Evolutionary conservation across 2,113 vertebrate genomes (phyloP).

Genomic region (Eclectus roratus): DNA sequence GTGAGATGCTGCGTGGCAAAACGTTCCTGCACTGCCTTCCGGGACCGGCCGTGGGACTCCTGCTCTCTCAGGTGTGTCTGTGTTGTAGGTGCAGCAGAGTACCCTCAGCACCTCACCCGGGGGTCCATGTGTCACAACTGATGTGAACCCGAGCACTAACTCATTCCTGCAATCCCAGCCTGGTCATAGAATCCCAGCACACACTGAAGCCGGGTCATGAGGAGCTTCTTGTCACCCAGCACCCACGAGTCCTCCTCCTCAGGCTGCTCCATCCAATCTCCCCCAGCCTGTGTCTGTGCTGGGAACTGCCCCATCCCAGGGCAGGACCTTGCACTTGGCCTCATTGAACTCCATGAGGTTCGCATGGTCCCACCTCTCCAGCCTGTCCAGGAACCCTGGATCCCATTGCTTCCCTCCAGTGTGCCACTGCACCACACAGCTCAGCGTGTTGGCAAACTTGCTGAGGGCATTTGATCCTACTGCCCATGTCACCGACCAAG

Average conservation of each 20-base stretch:
- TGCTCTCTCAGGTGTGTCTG: rapidly evolving
- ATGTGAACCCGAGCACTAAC: rapidly evolving
- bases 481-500: neutral
- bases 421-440: neutral
- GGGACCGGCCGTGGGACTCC: rapidly evolving
- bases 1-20: neutral
- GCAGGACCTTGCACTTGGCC: neutral
- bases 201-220: neutral
- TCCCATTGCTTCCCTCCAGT: neutral
- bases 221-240: neutral
- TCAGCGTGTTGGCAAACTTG: neutral
- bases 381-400: neutral
- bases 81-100: neutral
- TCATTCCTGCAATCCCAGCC: rapidly evolving
- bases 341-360: neutral
- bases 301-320: neutral
- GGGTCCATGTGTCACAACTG: rapidly evolving
- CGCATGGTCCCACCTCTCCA: neutral
- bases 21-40: neutral
- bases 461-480: neutral
- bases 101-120: neutral
- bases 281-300: neutral
- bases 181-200: neutral
- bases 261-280: neutral
- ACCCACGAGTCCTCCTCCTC: neutral